These are phyloP conservation scores for Tenrec ecaudatus DNA, from an alignment of 2,113 vertebrate species.

Conservation along the genomic window DNA sequence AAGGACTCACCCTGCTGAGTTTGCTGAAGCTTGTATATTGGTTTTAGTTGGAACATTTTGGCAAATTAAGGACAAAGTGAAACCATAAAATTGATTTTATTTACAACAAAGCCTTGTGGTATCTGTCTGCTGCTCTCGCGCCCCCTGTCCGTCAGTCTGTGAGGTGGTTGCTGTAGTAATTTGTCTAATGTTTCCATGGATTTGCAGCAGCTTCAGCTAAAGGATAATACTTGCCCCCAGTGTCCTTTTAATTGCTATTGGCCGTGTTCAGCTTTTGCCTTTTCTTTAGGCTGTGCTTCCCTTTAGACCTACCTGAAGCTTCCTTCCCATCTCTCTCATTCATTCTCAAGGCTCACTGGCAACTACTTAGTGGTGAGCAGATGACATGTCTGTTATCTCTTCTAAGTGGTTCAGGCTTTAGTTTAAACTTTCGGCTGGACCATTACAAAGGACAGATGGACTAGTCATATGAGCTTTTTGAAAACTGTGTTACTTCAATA, in stretches of 20 bases:
- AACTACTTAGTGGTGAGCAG: constrained; percentile 24
- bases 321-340: constrained; percentile 28
- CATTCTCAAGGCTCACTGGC: not conserved
- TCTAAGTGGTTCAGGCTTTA: constrained; percentile 32
- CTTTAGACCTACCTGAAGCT: not conserved
- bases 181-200: constrained; percentile 25
- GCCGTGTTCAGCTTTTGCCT: not conserved
- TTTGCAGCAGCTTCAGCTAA: constrained; percentile 56
- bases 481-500: not conserved
- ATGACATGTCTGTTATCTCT: not conserved
- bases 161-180: constrained; percentile 51
- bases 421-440: constrained; percentile 31
- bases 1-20: constrained; percentile 46
- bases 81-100: constrained; percentile 70
- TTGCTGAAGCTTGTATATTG: constrained; percentile 65
- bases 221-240: constrained; percentile 25
- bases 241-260: constrained; percentile 36
- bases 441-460: not conserved
- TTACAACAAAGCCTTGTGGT: constrained; percentile 29
- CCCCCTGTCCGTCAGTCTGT: constrained; percentile 30
- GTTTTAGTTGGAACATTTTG: constrained; percentile 76
- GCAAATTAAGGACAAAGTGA: constrained; percentile 70
- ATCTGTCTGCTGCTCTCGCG: not conserved
- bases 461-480: not conserved
- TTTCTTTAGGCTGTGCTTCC: constrained; percentile 24